Evolutionary conservation across 2,888 invertebrate genomes (phyloP).

Genomic region (Hyles lineata): DNA sequence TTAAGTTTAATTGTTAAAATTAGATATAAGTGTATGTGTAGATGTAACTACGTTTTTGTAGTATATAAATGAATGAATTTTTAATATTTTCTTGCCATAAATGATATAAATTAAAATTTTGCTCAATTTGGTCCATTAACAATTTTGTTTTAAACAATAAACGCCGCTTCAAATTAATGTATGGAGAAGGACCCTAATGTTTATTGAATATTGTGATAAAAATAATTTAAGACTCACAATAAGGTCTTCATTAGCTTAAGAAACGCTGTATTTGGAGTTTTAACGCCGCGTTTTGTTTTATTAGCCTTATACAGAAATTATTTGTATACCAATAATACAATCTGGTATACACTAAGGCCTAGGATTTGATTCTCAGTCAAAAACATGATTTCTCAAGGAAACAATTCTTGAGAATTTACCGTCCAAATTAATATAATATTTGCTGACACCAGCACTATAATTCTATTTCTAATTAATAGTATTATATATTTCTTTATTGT

Average conservation of each 20-base stretch:
- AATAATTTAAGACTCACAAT: not conserved
- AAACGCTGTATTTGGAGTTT: not conserved
- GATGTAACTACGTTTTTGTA: slow-evolving; percentile 19
- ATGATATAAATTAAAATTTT: not conserved
- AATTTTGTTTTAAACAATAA: not conserved
- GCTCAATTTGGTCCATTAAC: not conserved
- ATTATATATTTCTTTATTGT: too few species aligned
- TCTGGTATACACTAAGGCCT: not conserved
- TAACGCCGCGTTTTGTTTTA: not conserved
- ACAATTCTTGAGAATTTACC: too few species aligned
- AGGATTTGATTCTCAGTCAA: not conserved
- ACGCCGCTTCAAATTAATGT: not conserved
- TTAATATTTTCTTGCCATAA: slow-evolving; percentile 33
- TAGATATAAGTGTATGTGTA: slow-evolving; percentile 6
- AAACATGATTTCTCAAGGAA: not conserved
- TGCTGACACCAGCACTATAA: too few species aligned
- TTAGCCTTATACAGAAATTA: too few species aligned
- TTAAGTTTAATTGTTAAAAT: slow-evolving; percentile 11
- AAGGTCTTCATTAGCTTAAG: not conserved
- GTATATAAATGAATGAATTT: slow-evolving; percentile 19
- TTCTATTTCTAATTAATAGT: too few species aligned
- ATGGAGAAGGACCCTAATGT: not conserved
- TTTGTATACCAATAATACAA: not conserved
- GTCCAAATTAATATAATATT: too few species aligned
- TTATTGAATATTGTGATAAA: slow-evolving; percentile 4